Evolutionary conservation across 2,888 invertebrate genomes (phyloP), one percentile per base, ranked within the genome.

Genomic region (Crossocerus cetratus): DNA sequence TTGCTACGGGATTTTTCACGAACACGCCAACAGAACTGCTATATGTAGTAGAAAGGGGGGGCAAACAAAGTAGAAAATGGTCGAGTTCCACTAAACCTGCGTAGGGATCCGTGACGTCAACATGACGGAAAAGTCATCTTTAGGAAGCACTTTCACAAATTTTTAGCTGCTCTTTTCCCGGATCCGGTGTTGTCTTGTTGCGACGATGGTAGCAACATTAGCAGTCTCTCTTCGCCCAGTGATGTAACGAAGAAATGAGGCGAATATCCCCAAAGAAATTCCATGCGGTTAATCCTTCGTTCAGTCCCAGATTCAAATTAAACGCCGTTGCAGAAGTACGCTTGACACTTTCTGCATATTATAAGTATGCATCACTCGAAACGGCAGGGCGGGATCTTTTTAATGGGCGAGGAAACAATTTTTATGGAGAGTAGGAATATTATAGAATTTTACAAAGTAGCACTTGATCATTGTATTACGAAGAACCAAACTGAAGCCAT

Each of bases 251-350:
- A 81, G 82, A 78, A 79, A 84, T 68, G 78, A 79, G 78, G 73
- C 71, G 76, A 69, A 74, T 76, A 78, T 73, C 66, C 69, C 81
- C 82, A 80, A 84, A 80, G 79, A 83, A 85, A 80, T 81, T 84
- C 86, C 87, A 87, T 86, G 87, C 87, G 77, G 84, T 87, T 87
- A 87, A 84, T 86, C 81, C 76, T 83, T 74, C 77, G 72, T 67
- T 78, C 77, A 80, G 78, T 74, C 77, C 76, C 77, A 76, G 73
- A 78, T 73, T 79, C 72, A 67, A 44, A 69, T 67, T 64, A 65
- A 66, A 23, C 66, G 65, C 70, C 70, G 60, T 56, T 58, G 74
- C 58, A 69, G 68, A 57, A 68, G 23, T 68, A 61, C 16, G 59
- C 59, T 60, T 60, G 63, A 49, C 42, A 23, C 55, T 69, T 69